Evolutionary conservation across 2,888 invertebrate genomes (phyloP).

Genomic region (Acleris emargana): DNA sequence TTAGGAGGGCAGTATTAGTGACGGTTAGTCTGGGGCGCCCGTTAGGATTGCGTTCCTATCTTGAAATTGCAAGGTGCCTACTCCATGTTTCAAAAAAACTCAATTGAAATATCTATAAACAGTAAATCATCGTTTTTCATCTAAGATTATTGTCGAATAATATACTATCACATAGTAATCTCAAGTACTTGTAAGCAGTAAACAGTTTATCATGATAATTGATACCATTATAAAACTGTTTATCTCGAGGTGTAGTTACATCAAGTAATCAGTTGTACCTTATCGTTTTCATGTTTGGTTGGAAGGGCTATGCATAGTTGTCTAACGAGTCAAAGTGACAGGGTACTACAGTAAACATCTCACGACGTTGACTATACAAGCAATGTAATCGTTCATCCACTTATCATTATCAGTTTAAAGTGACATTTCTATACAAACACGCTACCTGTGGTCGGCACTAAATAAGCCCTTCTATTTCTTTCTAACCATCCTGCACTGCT

Average conservation of each 20-base stretch:
- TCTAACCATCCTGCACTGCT: not conserved
- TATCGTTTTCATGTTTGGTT: no score
- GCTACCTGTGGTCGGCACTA: slow-evolving; percentile 6
- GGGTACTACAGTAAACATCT: no score
- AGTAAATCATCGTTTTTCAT: no score
- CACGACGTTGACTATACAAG: not conserved
- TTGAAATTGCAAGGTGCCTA: no score
- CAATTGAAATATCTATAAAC: no score
- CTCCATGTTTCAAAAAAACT: no score
- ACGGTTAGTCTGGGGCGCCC: no score
- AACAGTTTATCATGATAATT: slow-evolving; percentile 2
- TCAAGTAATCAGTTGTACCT: no score
- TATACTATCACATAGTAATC: not conserved
- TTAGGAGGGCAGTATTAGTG: no score
- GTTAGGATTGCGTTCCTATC: no score
- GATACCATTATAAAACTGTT: not conserved
- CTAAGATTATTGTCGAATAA: not conserved
- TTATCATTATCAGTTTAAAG: slow-evolving; percentile 26
- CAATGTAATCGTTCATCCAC: slow-evolving; percentile 23
- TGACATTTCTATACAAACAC: slow-evolving; percentile 15
- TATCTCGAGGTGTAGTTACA: not conserved
- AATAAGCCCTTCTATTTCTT: not conserved
- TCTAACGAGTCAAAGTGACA: no score
- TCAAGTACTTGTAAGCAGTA: not conserved
- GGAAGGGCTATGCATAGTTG: no score